These are phyloP conservation scores for Serilophus lunatus DNA, from an alignment of 2,113 vertebrate genomes.

Conservation along the genomic window DNA sequence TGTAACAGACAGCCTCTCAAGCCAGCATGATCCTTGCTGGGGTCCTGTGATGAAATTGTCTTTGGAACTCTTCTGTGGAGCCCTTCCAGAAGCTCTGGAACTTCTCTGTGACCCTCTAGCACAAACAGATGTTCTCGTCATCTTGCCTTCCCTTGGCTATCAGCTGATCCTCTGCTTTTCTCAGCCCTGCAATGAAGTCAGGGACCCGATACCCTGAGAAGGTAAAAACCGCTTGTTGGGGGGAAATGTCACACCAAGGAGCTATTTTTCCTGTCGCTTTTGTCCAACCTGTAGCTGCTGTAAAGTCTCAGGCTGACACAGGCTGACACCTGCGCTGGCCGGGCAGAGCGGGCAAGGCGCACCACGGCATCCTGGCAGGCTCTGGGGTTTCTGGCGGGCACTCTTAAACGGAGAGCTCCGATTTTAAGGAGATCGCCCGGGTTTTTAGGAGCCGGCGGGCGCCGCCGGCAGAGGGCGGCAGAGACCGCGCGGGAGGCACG, in stretches of 20 bases:
- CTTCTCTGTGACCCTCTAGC: background rate
- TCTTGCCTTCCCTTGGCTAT: background rate
- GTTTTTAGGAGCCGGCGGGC: background rate
- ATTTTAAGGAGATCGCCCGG: rapidly evolving
- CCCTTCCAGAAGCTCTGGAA: background rate
- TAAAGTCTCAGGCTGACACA: background rate
- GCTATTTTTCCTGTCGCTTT: background rate
- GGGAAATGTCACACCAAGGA: background rate
- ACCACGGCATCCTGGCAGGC: rapidly evolving
- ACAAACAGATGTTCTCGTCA: background rate
- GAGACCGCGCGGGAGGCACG: background rate
- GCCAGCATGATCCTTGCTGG: background rate
- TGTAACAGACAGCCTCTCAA: background rate
- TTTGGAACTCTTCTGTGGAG: background rate
- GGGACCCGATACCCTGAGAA: background rate
- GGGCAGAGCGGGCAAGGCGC: background rate
- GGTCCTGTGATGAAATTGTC: background rate
- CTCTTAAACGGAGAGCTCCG: background rate
- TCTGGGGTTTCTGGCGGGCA: background rate
- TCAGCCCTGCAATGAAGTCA: background rate
- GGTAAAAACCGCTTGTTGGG: background rate
- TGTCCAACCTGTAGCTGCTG: background rate
- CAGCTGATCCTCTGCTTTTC: background rate
- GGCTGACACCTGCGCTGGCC: background rate
- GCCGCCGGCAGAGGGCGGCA: background rate